These are phyloP conservation scores for Plagodis dolabraria DNA, from an alignment of 2,888 invertebrate species.

Conservation along the genomic window DNA sequence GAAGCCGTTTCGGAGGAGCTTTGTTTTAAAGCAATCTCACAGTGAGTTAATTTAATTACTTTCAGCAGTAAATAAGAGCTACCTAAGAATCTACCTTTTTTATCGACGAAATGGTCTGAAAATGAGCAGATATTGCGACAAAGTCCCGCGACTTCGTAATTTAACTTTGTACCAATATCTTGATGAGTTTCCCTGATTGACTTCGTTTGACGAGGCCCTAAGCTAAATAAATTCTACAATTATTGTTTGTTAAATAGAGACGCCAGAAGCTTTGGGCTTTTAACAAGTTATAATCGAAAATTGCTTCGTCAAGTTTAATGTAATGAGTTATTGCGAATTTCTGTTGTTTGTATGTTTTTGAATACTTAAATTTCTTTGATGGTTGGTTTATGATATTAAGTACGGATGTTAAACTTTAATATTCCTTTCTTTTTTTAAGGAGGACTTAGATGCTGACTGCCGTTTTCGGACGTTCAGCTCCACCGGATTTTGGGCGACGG, in stretches of 20 bases:
- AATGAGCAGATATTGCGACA: neutral
- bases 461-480: no score
- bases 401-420: no score
- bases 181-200: constrained; percentile 25
- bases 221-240: constrained; percentile 18
- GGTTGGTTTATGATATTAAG: constrained; percentile 49
- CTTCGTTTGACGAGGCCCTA: constrained; percentile 17
- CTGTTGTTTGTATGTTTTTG: neutral
- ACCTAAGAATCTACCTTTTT: no score
- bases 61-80: no score
- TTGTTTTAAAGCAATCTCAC: no score
- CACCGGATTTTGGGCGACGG: no score
- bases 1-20: no score
- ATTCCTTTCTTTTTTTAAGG: no score
- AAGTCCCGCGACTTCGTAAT: constrained; percentile 19
- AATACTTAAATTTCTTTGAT: constrained; percentile 5
- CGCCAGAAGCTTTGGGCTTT: constrained; percentile 3
- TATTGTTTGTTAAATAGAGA: constrained; percentile 19
- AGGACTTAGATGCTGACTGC: no score
- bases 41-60: no score
- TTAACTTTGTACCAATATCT: constrained; percentile 23
- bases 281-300: constrained; percentile 28
- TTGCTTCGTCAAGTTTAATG: constrained; percentile 22
- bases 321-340: constrained; percentile 19
- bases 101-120: no score